Conservation (phyloP, 2,113 vertebrate genomes). For the Proterorhinus semilunaris region DNA sequence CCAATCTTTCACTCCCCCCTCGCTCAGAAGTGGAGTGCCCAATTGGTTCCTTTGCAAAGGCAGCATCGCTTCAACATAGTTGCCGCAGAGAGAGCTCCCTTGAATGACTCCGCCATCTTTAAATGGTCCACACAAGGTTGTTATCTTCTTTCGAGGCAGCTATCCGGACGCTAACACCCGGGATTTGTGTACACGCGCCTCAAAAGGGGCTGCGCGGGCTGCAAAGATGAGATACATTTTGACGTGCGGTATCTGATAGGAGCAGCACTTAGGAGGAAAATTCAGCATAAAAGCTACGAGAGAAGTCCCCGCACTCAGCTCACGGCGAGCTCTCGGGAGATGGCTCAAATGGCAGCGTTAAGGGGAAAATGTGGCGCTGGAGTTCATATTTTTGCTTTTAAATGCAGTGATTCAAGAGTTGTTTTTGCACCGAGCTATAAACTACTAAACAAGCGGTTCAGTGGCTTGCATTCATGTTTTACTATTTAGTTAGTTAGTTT, state of each 20-base stretch:
- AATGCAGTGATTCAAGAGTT: slow-evolving; percentile 2
- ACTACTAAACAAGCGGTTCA: too few species aligned
- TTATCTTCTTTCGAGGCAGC: slow-evolving; percentile 46
- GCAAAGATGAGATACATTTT: slow-evolving; percentile 44
- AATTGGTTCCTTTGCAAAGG: slow-evolving; percentile 53
- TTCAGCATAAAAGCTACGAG: slow-evolving; percentile 27
- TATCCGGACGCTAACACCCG: slow-evolving; percentile 32
- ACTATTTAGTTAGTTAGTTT: too few species aligned
- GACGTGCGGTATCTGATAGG: slow-evolving; percentile 34
- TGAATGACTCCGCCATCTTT: slow-evolving; percentile 44
- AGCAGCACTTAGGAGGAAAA: slow-evolving; percentile 21
- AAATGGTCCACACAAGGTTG: slow-evolving; percentile 40
- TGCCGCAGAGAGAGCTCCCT: slow-evolving; percentile 48
- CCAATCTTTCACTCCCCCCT: slow-evolving; percentile 14
- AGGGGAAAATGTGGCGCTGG: slow-evolving; percentile 14
- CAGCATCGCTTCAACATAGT: slow-evolving; percentile 28
- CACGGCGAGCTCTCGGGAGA: slow-evolving; percentile 28
- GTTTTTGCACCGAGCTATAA: neutral
- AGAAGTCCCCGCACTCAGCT: slow-evolving; percentile 3
- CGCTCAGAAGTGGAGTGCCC: slow-evolving; percentile 23
- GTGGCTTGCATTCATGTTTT: too few species aligned
- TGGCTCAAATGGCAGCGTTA: slow-evolving; percentile 22
- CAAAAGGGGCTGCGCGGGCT: slow-evolving; percentile 10
- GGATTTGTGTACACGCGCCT: slow-evolving; percentile 33
- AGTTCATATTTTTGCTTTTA: neutral